A percentile compares a stretch with the other conserved stretches of the same genome.
Conservation (phyloP, 2,113 vertebrate species). For the Cygnus atratus region DNA sequence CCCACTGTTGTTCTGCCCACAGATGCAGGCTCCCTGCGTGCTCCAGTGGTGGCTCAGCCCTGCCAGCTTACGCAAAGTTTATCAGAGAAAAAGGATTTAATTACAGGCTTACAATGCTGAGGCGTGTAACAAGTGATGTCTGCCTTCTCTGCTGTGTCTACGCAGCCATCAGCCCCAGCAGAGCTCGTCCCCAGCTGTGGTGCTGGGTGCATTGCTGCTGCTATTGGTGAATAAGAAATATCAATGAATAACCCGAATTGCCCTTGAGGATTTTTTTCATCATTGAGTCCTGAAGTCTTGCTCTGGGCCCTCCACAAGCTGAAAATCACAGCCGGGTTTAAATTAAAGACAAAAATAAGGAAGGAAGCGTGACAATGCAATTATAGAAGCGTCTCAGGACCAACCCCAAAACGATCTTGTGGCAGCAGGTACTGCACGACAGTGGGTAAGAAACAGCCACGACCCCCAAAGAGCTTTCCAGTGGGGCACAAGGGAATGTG, state of each 20-base stretch:
- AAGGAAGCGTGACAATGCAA: neutral
- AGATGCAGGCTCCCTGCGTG: neutral
- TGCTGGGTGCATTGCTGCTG: neutral
- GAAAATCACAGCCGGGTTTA: neutral
- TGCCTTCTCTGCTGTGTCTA: neutral
- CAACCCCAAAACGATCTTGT: neutral
- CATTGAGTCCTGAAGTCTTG: neutral
- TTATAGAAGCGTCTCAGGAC: neutral
- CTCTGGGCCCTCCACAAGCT: neutral
- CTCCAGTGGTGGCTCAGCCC: neutral
- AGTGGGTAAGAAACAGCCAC: neutral
- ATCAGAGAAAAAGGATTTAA: neutral
- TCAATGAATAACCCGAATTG: neutral
- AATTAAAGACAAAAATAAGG: neutral
- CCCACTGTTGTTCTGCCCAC: neutral
- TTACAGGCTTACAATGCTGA: neutral
- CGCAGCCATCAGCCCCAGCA: neutral
- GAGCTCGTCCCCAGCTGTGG: neutral
- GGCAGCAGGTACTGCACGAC: neutral
- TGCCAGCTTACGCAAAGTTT: neutral
- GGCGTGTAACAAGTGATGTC: neutral
- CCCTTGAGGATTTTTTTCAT: neutral
- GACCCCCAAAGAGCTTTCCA: neutral
- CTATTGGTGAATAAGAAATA: neutral
- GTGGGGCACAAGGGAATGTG: neutral